Evolutionary conservation across 2,888 invertebrate species (phyloP).

Genomic region (Cephalotes varians): DNA sequence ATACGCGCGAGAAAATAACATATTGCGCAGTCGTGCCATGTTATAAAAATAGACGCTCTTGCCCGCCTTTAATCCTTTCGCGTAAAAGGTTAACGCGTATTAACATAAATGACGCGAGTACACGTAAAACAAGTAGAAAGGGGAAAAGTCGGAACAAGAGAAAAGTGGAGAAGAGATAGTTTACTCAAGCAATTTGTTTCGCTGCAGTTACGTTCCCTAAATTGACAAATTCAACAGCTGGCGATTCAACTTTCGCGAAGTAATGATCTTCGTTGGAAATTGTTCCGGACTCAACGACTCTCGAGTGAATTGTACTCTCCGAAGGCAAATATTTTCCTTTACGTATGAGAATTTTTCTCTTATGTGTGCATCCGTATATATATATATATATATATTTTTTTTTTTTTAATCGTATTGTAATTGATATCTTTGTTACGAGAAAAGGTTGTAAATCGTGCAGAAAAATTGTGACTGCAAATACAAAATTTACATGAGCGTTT

Average conservation of each 20-base stretch:
- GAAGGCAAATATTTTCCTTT: conserved; percentile 16
- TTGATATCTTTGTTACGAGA: conserved; percentile 5
- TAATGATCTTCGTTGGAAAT: neutral
- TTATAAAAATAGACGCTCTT: conserved; percentile 37
- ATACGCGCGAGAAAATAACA: conserved; percentile 34
- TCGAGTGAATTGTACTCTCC: conserved; percentile 14
- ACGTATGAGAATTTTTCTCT: neutral
- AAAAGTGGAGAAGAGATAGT: neutral
- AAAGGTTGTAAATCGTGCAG: neutral
- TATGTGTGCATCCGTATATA: neutral
- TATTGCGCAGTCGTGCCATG: neutral
- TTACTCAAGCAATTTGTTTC: neutral
- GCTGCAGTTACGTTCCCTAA: neutral
- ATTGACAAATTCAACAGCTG: conserved; percentile 16
- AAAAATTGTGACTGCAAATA: neutral
- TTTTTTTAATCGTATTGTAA: neutral
- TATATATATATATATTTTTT: too few relatives aligned
- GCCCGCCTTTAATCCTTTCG: neutral
- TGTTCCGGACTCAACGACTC: neutral
- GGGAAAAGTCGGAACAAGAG: too few relatives aligned
- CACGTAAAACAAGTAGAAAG: neutral
- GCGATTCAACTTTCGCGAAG: conserved; percentile 2
- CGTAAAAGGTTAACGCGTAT: neutral
- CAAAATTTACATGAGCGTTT: conserved; percentile 6
- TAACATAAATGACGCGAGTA: neutral